phyloP scores from a whole-genome alignment of 2,888 invertebrate species.

The Acronicta leporina region DNA sequence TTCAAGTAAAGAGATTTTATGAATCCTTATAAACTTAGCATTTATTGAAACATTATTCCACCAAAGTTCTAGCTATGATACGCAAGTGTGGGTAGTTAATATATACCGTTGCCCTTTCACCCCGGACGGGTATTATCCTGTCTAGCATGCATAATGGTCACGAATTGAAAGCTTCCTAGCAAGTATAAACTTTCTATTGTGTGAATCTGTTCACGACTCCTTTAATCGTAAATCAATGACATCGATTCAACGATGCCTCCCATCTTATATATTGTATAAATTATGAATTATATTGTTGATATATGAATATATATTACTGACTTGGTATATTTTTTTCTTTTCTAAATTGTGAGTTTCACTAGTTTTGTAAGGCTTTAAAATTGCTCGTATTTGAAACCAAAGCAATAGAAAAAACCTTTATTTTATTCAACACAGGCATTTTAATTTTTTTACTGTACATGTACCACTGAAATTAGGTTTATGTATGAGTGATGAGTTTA shows the following conservation, averaged over 20 bases:
- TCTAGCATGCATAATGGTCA: conserved; percentile 63
- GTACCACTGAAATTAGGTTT: too few species aligned
- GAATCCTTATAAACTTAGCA: neutral
- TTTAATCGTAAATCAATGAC: conserved; percentile 53
- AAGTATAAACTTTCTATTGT: conserved; percentile 65
- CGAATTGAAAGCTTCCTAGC: conserved; percentile 63
- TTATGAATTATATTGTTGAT: conserved; percentile 18
- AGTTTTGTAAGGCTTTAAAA: conserved; percentile 17
- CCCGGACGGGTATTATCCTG: conserved; percentile 55
- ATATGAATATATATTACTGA: conserved; percentile 32
- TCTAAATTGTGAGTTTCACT: conserved; percentile 42
- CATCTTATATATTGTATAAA: conserved; percentile 9
- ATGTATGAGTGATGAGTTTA: too few species aligned
- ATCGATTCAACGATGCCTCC: conserved; percentile 15
- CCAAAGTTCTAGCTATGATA: neutral
- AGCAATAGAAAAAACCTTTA: too few species aligned
- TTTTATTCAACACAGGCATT: too few species aligned
- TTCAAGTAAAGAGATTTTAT: neutral
- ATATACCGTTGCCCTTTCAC: conserved; percentile 58
- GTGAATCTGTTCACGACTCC: conserved; percentile 63
- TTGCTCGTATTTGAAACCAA: conserved; percentile 14
- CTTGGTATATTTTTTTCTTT: conserved; percentile 27
- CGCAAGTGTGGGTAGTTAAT: conserved; percentile 23
- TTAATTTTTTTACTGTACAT: too few species aligned
- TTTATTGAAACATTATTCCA: neutral